These are phyloP conservation scores for Mesochorus sp. DNA, from an alignment of 2,888 invertebrate genomes.

Conservation along the genomic window DNA sequence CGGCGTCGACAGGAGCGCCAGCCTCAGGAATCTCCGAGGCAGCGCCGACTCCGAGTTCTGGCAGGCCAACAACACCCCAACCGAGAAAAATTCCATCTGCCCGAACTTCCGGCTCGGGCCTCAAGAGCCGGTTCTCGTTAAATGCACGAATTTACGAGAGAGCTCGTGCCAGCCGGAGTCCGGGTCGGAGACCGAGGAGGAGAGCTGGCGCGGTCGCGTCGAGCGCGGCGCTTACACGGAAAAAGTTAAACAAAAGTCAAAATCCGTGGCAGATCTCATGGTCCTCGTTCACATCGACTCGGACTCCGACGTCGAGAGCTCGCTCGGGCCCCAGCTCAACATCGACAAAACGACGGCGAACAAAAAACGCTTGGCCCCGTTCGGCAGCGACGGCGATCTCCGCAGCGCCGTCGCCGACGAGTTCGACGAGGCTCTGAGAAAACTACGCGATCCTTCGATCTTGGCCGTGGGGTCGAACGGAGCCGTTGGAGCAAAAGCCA, in stretches of 20 bases:
- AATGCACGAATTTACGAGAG: conserved; percentile 63
- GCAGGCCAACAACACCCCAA: conserved; percentile 68
- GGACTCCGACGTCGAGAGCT: conserved; percentile 85
- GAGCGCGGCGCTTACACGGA: conserved; percentile 85
- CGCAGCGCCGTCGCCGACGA: conserved; percentile 83
- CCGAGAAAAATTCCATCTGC: conserved; percentile 68
- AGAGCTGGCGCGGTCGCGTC: conserved; percentile 85
- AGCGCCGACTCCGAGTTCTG: conserved; percentile 83
- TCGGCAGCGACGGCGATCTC: conserved; percentile 85
- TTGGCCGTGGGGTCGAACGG: no score
- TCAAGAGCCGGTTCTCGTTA: conserved; percentile 75
- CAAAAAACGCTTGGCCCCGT: conserved; percentile 78
- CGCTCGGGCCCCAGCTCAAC: conserved; percentile 80
- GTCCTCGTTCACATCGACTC: conserved; percentile 87
- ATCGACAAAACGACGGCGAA: conserved; percentile 70
- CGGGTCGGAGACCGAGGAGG: conserved; percentile 86
- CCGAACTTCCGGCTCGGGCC: conserved; percentile 78
- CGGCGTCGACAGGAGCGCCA: conserved; percentile 74
- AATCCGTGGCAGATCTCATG: conserved; percentile 87
- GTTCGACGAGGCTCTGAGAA: conserved; percentile 84
- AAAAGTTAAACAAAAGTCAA: conserved; percentile 86
- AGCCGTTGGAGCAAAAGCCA: background rate
- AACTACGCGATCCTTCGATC: conserved; percentile 78
- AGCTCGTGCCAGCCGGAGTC: conserved; percentile 78
- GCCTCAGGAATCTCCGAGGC: conserved; percentile 86